Evolutionary conservation across 1,140 invertebrate genomes (phyloP).

Genomic region (Lordiphosa stackelbergi): DNA sequence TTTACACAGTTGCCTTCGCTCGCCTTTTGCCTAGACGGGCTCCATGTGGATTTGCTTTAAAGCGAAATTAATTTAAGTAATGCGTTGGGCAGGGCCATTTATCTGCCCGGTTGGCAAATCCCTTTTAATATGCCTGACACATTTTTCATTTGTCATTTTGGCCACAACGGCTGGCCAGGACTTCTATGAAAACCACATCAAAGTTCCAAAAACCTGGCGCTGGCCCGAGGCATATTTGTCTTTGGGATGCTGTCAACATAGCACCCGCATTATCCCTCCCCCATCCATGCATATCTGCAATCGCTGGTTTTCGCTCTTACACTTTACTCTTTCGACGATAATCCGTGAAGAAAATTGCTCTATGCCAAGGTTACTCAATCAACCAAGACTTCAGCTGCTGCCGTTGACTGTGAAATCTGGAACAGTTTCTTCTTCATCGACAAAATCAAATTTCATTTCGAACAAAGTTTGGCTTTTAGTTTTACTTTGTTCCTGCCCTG

Average conservation of each 20-base stretch:
- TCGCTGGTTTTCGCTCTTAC: constrained; percentile 21
- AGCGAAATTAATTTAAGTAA: constrained; percentile 72
- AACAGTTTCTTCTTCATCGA: constrained; percentile 4
- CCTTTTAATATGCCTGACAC: constrained; percentile 68
- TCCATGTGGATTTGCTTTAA: constrained; percentile 32
- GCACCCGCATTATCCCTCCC: no score
- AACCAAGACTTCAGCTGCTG: constrained; percentile 23
- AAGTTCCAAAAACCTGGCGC: constrained; percentile 13
- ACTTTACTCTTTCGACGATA: constrained; percentile 20
- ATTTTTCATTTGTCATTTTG: constrained; percentile 69
- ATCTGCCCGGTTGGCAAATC: constrained; percentile 46
- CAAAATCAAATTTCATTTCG: constrained; percentile 70
- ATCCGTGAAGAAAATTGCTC: constrained; percentile 41
- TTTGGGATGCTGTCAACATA: not conserved
- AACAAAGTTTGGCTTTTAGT: constrained; percentile 64
- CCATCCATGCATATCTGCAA: no score
- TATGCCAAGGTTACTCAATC: constrained; percentile 63
- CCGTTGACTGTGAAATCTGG: constrained; percentile 9
- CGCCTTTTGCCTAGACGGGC: constrained; percentile 5
- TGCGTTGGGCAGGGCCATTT: constrained; percentile 58
- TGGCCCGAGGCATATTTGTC: constrained; percentile 16
- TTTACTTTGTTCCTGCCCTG: constrained; percentile 48
- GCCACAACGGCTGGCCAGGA: constrained; percentile 24
- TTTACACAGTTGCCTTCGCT: constrained; percentile 45
- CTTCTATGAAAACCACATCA: constrained; percentile 45